These are phyloP conservation scores for Brachionus calyciflorus DNA, from an alignment of 1,140 invertebrate genomes.

Conservation along the genomic window DNA sequence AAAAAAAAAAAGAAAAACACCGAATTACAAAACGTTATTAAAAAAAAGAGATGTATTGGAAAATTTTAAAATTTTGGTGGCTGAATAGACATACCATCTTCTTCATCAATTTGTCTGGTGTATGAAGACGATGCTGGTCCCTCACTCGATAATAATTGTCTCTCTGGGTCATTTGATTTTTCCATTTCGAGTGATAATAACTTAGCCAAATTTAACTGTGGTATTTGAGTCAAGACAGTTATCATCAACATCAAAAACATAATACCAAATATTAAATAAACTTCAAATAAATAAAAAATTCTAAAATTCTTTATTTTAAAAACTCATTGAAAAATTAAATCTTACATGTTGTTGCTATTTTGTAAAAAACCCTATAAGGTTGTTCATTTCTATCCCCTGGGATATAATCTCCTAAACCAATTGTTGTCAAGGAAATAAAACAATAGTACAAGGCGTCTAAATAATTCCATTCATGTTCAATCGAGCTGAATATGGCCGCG, in stretches of 20 bases:
- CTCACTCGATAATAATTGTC: conserved; percentile 49
- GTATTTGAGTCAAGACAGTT: conserved; percentile 79
- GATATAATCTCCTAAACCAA: conserved; percentile 68
- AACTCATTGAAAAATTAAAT: no score
- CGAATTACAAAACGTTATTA: no score
- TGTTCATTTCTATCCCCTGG: conserved; percentile 74
- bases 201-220: conserved; percentile 75
- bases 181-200: conserved; percentile 71
- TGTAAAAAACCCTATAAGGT: conserved; percentile 72
- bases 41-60: no score
- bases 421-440: conserved; percentile 54
- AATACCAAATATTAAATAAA: conserved; percentile 73
- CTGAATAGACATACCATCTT: not conserved
- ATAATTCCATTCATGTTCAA: conserved; percentile 64
- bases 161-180: conserved; percentile 57
- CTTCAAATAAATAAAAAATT: conserved; percentile 61
- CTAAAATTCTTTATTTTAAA: not conserved
- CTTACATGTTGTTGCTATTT: conserved; percentile 74
- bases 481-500: conserved; percentile 47
- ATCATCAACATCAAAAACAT: conserved; percentile 78
- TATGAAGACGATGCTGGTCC: conserved; percentile 41
- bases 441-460: conserved; percentile 50
- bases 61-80: not conserved
- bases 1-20: no score
- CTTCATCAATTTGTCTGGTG: conserved; percentile 36